phyloP scores from a whole-genome alignment of 2,888 invertebrate species.

The Athalia cordata region DNA sequence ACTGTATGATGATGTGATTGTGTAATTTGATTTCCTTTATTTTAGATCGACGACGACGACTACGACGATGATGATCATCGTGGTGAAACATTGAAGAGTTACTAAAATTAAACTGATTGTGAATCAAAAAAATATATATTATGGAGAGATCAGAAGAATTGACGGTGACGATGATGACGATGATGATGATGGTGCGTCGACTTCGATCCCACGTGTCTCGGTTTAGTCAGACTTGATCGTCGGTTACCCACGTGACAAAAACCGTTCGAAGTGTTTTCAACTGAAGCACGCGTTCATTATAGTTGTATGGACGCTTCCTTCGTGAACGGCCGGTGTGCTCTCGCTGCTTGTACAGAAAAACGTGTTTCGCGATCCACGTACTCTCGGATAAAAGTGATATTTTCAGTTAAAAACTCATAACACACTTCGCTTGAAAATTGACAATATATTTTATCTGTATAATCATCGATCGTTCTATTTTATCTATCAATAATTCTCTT shows the following conservation, averaged over 20 bases:
- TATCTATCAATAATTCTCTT: too few species aligned
- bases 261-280: slow-evolving; percentile 20
- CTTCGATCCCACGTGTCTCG: slow-evolving; percentile 26
- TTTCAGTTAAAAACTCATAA: too few species aligned
- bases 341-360: background rate
- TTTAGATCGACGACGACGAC: slow-evolving; percentile 6
- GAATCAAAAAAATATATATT: too few species aligned
- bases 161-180: background rate
- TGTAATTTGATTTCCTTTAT: background rate
- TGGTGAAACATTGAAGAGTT: background rate
- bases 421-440: too few species aligned
- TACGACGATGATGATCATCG: background rate
- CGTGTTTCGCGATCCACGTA: too few species aligned
- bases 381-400: too few species aligned
- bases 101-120: too few species aligned
- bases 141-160: background rate
- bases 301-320: slow-evolving; percentile 17
- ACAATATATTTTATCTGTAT: too few species aligned
- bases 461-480: too few species aligned
- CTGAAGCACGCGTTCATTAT: background rate
- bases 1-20: background rate
- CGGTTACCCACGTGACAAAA: slow-evolving; percentile 23
- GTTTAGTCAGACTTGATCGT: background rate
- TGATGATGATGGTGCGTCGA: background rate
- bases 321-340: background rate